Percentiles rank a stretch among this genome's conserved stretches.
These are phyloP conservation scores for Siphonodentalium dalli DNA, from an alignment of 2,888 invertebrate genomes.

Conservation along the genomic window DNA sequence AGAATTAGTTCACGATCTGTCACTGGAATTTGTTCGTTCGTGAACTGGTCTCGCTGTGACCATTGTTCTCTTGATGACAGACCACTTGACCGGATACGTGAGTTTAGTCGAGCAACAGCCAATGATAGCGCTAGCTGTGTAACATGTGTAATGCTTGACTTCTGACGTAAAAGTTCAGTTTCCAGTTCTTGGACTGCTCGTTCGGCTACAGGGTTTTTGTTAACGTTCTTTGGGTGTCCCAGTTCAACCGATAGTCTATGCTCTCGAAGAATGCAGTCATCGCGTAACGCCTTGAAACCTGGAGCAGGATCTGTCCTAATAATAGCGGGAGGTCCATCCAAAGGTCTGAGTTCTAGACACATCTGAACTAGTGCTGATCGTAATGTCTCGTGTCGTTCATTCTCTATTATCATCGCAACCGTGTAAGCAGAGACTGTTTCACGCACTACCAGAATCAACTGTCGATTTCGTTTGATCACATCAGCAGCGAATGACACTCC, in stretches of 20 bases:
- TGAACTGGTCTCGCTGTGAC: slow-evolving; percentile 34
- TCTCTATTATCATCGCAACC: slow-evolving; percentile 11
- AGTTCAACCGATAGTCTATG: slow-evolving; percentile 29
- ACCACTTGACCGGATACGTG: slow-evolving; percentile 28
- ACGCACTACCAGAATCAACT: slow-evolving; percentile 26
- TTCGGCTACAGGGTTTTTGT: slow-evolving; percentile 42
- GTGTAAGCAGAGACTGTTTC: slow-evolving; percentile 33
- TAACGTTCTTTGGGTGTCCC: slow-evolving; percentile 32
- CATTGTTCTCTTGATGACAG: slow-evolving; percentile 33
- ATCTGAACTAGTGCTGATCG: slow-evolving; percentile 17
- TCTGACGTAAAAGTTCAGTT: slow-evolving; percentile 32
- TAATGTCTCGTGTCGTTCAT: slow-evolving; percentile 22
- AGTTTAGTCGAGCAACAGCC: slow-evolving; percentile 26
- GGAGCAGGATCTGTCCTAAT: slow-evolving; percentile 36
- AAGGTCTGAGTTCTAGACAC: slow-evolving; percentile 22
- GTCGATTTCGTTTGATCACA: slow-evolving; percentile 24
- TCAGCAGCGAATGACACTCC: slow-evolving; percentile 29
- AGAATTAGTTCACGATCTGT: slow-evolving; percentile 23
- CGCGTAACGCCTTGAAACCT: slow-evolving; percentile 16
- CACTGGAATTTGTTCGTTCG: slow-evolving; percentile 27
- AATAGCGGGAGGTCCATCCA: slow-evolving; percentile 29
- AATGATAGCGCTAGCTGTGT: slow-evolving; percentile 12
- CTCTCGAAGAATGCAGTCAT: slow-evolving; percentile 23
- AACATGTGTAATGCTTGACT: slow-evolving; percentile 21
- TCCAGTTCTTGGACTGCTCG: slow-evolving; percentile 38